These are phyloP conservation scores for Cosmia trapezina DNA, from an alignment of 2,888 invertebrate species.

Conservation along the genomic window DNA sequence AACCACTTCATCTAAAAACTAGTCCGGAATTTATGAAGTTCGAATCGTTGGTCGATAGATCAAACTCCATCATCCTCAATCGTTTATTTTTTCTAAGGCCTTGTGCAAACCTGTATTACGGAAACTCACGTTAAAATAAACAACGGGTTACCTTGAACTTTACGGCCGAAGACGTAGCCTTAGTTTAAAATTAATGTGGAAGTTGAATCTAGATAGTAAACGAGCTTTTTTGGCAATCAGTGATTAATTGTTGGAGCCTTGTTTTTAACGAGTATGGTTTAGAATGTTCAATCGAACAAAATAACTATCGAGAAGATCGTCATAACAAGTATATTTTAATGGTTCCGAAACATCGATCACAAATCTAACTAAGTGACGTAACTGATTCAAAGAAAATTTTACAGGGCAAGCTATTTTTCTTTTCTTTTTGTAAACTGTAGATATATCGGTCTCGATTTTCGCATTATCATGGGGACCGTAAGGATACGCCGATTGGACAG, in stretches of 20 bases:
- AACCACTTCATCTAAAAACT: constrained; percentile 31
- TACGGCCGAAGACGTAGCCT: constrained; percentile 23
- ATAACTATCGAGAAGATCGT: background rate
- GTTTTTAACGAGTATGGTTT: background rate
- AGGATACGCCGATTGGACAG: too few species aligned
- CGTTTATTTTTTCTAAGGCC: constrained; percentile 43
- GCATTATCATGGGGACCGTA: too few species aligned
- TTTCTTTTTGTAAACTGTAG: too few species aligned
- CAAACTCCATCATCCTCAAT: constrained; percentile 20
- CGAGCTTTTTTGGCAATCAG: constrained; percentile 8
- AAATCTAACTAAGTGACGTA: too few species aligned
- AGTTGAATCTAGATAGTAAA: constrained; percentile 32
- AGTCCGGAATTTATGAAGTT: constrained; percentile 36
- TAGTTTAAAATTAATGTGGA: constrained; percentile 29
- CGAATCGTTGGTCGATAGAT: constrained; percentile 27
- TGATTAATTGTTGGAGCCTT: constrained; percentile 2
- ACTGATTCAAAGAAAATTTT: too few species aligned
- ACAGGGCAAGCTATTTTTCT: too few species aligned
- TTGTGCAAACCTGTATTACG: constrained; percentile 40
- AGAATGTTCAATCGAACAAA: background rate
- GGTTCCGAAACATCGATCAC: too few species aligned
- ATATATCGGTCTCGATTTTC: too few species aligned
- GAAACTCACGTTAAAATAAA: constrained; percentile 56
- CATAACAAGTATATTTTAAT: background rate
- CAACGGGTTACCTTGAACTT: constrained; percentile 60